Base-by-base conservation (phyloP, 2,113 vertebrate genomes). In the Silurus glanis region DNA sequence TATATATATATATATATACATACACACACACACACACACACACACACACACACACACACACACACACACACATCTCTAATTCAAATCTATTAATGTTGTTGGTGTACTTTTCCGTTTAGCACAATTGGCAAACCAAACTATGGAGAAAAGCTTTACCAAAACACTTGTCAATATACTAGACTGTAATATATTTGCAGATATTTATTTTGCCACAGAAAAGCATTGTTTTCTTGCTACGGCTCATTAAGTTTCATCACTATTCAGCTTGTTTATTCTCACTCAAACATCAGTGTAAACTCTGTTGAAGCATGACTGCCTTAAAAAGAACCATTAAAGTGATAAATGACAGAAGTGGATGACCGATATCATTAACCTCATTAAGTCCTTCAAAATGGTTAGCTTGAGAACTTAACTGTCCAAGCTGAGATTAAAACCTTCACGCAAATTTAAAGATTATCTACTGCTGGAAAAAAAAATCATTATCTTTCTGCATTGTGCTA, bases 251-350 rank as follows among this genome's bases (percentile, higher is more conserved):
- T 59, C 14, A 66, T 85, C 53, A 75, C 71, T 9, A 79, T 69
- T 28, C 61, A 49, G 47, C 23, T 76, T 78, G 37, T 82, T 72
- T 82, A 58, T 56, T 82, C 53, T 62, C 66, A 25, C 19, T 61
- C 47, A 85, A 67, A 66, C 75, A 64, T 83, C 56, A 83, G 49
- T 61, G 23, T 64, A 69, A 56, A 23, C 8, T 23, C 17, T 66
- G 21, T 21, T 85, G 67, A 66, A 71, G 59, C 37, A 85, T 88
- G 80, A 66, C 69, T 75, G 23, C 66, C 49, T 82, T 67, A 71
- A 83, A 59, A 85, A 51, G 25, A 78, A 56, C 58, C 49, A 88
- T 88, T 86, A 86, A 79, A 49, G 80, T 83, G 81, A 86, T 80
- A 13, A 83, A 88, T 74, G 51, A 61, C 55, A 62, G 19, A 75